Base-by-base conservation (phyloP, 2,888 invertebrate species). In the Aphodius granarius region DNA sequence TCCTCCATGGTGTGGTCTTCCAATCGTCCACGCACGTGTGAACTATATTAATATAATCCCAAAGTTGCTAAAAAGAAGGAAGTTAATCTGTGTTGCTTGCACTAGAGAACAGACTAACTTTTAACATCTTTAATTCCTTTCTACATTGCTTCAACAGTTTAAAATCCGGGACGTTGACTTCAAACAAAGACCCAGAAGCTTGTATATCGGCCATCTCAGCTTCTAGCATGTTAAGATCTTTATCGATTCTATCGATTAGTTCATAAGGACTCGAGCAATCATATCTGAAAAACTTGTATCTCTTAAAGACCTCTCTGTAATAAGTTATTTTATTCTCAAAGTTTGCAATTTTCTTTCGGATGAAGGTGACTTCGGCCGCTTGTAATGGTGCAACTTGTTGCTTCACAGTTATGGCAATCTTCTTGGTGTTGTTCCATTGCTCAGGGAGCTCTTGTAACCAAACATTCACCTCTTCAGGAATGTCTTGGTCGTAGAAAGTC, bases 1-100 rank as follows among this genome's bases (percentile, higher is more conserved):
- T 96, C 75, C 96, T 91, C 98, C 98, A 98, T 0, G 96, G 96
- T 0, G 98, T 98, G 0, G 95, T 97, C 87, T 98, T 98, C 98
- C 98, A 98, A 85, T 97, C 97, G 83, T 97, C 95, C 76, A 98
- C 96, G 83, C 95, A 94, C 3, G 96, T 95, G 80, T 93, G 92
- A 1, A 98, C 97, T 80, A 97, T 96, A 83, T 91, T 91, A 9
- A 95, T 94, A 85, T 98, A 97, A 88, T 98, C 98, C 98, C 98
- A 98, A 13, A 98, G 90, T 91, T 96, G 95, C 92, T 97, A 85
- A 63, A 68, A 75, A 71, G 15, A 64, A 17, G 5, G 19, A 43
- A 21, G n/a, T 68, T 74, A 73, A 18, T 15, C 64, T 22, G 16
- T 18, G 19, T 68, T 64, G 70, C 20, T 20, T 73, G 3, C 66